These are phyloP conservation scores for Paralichthys olivaceus DNA, from an alignment of 2,113 vertebrate genomes.

Conservation along the genomic window DNA sequence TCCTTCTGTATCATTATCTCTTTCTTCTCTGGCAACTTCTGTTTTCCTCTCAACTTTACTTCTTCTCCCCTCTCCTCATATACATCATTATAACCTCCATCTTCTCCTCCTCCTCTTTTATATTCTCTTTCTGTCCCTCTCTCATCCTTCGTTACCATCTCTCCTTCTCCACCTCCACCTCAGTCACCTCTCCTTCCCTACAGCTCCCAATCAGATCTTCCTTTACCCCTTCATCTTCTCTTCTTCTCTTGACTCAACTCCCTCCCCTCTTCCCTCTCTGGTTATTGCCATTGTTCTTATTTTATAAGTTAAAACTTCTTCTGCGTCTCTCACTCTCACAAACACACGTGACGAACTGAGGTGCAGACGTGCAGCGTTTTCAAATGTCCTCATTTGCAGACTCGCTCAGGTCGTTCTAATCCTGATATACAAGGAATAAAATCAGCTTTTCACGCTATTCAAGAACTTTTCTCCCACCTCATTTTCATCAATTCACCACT, in stretches of 20 bases:
- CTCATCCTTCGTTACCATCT: background rate
- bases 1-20: background rate
- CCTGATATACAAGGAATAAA: conserved; percentile 1
- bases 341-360: conserved; percentile 15
- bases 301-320: background rate
- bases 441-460: background rate
- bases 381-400: conserved; percentile 32
- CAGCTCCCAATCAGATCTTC: background rate
- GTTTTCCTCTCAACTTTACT: background rate
- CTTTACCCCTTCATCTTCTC: background rate
- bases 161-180: background rate
- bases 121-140: background rate
- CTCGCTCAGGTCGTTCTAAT: conserved; percentile 11
- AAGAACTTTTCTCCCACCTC: background rate
- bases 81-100: background rate
- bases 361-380: conserved; percentile 10
- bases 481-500: conserved; percentile 5
- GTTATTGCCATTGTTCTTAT: background rate
- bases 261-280: background rate
- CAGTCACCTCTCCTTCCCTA: background rate
- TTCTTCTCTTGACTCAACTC: too few species aligned
- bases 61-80: background rate
- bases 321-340: background rate
- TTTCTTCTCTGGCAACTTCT: background rate
- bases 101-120: background rate